Percentiles rank a stretch among this genome's conserved stretches.
Evolutionary conservation across 2,113 vertebrate species (phyloP).

Genomic region (Scolopax mira): DNA sequence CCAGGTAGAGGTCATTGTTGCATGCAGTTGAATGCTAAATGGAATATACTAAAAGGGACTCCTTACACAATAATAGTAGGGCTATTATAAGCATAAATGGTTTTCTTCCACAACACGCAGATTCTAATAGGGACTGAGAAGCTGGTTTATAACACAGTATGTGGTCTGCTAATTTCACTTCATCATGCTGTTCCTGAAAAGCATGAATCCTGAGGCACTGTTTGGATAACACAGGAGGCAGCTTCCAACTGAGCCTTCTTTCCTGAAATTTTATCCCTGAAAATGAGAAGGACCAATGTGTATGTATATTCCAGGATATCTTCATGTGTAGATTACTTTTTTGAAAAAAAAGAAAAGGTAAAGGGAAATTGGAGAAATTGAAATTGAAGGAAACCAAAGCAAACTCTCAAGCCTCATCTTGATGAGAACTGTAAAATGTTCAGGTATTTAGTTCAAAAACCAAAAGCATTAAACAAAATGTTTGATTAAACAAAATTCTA

Average conservation of each 20-base stretch:
- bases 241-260: background rate
- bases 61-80: background rate
- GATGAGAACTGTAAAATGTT: background rate
- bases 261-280: background rate
- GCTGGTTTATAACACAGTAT: background rate
- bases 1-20: background rate
- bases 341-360: background rate
- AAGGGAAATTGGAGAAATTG: background rate
- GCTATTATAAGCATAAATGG: accelerated
- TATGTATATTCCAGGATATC: background rate
- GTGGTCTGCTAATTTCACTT: background rate
- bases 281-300: background rate
- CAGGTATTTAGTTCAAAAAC: background rate
- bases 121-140: background rate
- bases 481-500: background rate
- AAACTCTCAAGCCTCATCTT: background rate
- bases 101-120: background rate
- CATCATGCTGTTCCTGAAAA: background rate
- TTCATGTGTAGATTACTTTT: background rate
- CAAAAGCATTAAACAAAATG: background rate
- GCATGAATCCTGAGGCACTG: background rate
- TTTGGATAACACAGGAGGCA: background rate
- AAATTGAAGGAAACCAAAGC: background rate
- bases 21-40: background rate
- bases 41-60: background rate